Percentiles rank a stretch among this genome's conserved stretches.
Evolutionary conservation across 2,888 invertebrate genomes (phyloP).

Genomic region (Syrista parreyssii): DNA sequence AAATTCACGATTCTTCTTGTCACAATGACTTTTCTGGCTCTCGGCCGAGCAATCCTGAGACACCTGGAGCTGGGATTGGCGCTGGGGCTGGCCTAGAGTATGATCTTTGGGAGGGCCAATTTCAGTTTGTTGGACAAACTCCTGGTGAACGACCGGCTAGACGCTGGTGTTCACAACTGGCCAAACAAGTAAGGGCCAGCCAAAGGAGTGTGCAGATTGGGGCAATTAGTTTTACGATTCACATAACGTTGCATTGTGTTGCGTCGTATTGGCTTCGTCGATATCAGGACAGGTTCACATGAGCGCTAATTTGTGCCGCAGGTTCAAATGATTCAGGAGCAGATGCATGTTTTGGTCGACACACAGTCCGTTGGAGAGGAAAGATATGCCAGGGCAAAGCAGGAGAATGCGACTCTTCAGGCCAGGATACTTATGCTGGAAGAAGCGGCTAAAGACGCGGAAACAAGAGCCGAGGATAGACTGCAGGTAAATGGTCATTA

Average conservation of each 20-base stretch:
- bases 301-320: constrained; percentile 64
- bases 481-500: constrained; percentile 63
- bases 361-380: constrained; percentile 89
- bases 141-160: constrained; percentile 30
- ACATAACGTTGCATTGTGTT: no score
- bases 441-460: constrained; percentile 70
- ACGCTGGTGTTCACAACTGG: constrained; percentile 72
- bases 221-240: no score
- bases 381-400: constrained; percentile 88
- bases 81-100: constrained; percentile 79
- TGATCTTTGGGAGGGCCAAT: constrained; percentile 91
- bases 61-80: constrained; percentile 54
- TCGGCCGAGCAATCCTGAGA: not conserved
- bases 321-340: constrained; percentile 93
- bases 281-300: no score
- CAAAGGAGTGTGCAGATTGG: no score
- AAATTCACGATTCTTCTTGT: constrained; percentile 8
- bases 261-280: no score
- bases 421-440: constrained; percentile 93
- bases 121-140: constrained; percentile 80
- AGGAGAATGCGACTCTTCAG: constrained; percentile 92
- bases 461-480: constrained; percentile 68
- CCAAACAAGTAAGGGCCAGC: constrained; percentile 71
- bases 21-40: not conserved
- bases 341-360: constrained; percentile 89